A percentile compares a stretch with the other conserved stretches of the same genome.
phyloP scores from a whole-genome alignment of 1,140 invertebrate genomes.

The Eupeodes corollae region DNA sequence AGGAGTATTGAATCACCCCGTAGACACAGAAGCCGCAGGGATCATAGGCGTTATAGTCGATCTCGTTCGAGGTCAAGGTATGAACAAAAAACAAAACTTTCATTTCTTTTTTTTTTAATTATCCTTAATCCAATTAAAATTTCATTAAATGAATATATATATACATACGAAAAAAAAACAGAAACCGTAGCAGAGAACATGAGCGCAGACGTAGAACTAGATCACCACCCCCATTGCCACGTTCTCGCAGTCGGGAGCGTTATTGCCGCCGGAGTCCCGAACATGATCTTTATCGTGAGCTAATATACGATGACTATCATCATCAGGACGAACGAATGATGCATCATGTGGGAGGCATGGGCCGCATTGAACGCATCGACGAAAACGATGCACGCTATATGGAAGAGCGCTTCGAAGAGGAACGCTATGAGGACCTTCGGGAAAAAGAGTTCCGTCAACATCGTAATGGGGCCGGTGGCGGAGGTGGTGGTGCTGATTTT shows the following conservation, averaged over 20 bases:
- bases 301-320: constrained; percentile 29
- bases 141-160: background rate
- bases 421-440: background rate
- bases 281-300: constrained; percentile 25
- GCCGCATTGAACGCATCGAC: background rate
- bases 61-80: constrained; percentile 8
- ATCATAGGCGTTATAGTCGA: constrained; percentile 10
- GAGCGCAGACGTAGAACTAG: constrained; percentile 8
- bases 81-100: too few species aligned
- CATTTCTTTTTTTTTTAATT: background rate
- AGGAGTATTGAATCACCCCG: background rate
- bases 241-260: constrained; percentile 8
- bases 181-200: constrained; percentile 22
- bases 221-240: background rate
- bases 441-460: constrained; percentile 2
- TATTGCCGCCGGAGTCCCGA: constrained; percentile 14
- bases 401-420: background rate
- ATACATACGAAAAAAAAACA: background rate
- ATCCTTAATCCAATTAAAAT: background rate
- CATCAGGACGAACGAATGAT: constrained; percentile 6
- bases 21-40: background rate
- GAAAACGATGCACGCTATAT: background rate
- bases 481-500: constrained; percentile 19
- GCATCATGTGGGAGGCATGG: background rate
- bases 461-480: constrained; percentile 14